Base-by-base conservation (phyloP, 2,797 vertebrate genomes). In the Trachurus trachurus region DNA sequence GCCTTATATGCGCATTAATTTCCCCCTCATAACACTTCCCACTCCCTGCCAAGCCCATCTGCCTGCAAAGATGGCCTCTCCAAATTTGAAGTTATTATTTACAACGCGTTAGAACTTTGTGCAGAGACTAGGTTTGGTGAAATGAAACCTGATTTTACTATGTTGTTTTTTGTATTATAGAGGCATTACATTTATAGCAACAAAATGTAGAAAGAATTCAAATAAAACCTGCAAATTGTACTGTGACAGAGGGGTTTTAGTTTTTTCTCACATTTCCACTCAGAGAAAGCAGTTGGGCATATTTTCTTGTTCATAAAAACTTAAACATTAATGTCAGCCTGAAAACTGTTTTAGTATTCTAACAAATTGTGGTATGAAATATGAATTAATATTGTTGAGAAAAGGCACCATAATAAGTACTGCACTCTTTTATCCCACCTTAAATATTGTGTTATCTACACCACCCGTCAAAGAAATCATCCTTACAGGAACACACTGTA, bases 31-130 rank as follows among this genome's bases (percentile, higher is more conserved):
- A 89, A 92, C 87, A 89, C 90, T 87, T 89, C 87, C 85, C 83
- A 82, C 89, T 88, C 84, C 91, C 91, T 87, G 91, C 89, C 92
- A 90, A 86, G 87, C 82, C 90, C 92, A 93, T 92, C 91, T 93
- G 93, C 85, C 89, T 88, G 84, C 88, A 90, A 90, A 91, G 83
- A 92, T 89, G 88, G 85, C 89, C 86, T 84, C 84, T 80, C 72
- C 88, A 61, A 82, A 91, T 88, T 68, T 78, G 63, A 90, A 80
- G 69, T 44, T 67, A 66, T 78, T 82, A 82, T 87, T 77, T 59
- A 70, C 77, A 87, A 86, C 57, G 83, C 57, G 79, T 59, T 21
- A 22, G 61, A 83, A 91, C 73, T 83, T 90, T 75, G 61, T 76
- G 66, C 70, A 76, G 81, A 87, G 62, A 78, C 21, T 52, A 45